Base-by-base conservation (phyloP, 2,113 vertebrate species). In the Notothenia coriiceps region DNA sequence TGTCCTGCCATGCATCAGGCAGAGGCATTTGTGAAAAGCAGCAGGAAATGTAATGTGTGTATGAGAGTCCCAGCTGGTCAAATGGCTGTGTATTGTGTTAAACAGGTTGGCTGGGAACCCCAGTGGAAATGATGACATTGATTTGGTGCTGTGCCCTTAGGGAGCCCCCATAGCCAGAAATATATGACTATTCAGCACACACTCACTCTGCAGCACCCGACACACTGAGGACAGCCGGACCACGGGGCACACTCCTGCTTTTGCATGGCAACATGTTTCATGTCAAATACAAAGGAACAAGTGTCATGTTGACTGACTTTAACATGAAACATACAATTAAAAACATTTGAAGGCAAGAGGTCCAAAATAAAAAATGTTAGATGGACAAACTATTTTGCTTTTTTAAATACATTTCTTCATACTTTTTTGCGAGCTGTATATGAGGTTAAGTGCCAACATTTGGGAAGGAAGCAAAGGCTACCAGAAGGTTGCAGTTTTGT, bases 111-210 rank as follows among this genome's bases (percentile, higher is more conserved):
- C 43, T 62, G 65, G 65, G 55, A 47, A 52, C 77, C 85, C 68
- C 10, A 56, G 80, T 49, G 56, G 69, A 78, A 63, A 40, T 69
- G 71, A 50, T 89, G 80, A 88, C 82, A 79, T 59, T 87, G 82
- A 86, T 88, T 82, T 78, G 84, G 76, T 78, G 57, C 20, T 44
- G 55, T 62, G 52, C 77, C 88, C 85, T 87, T 46, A 71, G 86
- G 74, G 80, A 88, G 57, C 71, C 67, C 63, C 80, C 73, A n/a
- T 65, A 79, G 74, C 22, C 51, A 25, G 33, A 60, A 52, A 61
- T 82, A 81, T 78, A 63, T 84, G 73, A 68, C 72, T 74, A 61
- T 85, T 91, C 79, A 78, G 86, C 80, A 77, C 71, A 51, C 29
- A 13, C 33, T 75, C 80, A 47, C 59, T 80, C 81, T 62, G 61